Conservation (phyloP, 2,888 invertebrate genomes). For the Fabriciana adippe region DNA sequence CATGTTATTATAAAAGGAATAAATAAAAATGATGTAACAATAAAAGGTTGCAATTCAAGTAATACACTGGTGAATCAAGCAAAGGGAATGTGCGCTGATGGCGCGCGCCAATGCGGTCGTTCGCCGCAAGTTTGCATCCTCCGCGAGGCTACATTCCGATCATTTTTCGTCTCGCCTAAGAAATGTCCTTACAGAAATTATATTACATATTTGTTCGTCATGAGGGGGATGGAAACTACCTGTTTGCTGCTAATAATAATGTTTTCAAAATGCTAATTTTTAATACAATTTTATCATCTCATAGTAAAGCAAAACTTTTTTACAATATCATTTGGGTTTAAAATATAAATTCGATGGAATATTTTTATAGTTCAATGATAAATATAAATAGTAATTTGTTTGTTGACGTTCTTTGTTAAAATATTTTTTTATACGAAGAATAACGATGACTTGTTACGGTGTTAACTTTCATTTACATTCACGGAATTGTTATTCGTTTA, state of each 20-base stretch:
- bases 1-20: not conserved
- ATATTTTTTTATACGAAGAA: conserved; percentile 1
- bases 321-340: no score
- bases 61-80: conserved; percentile 49
- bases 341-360: no score
- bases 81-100: conserved; percentile 48
- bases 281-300: no score
- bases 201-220: no score
- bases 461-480: conserved; percentile 28
- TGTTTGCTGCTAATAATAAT: no score
- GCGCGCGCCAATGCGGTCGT: conserved; percentile 53
- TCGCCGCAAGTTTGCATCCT: conserved; percentile 57
- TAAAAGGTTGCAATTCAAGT: conserved; percentile 11
- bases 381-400: no score
- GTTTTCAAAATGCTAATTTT: no score
- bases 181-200: conserved; percentile 20
- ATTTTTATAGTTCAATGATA: no score
- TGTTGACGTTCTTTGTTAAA: not conserved
- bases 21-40: not conserved
- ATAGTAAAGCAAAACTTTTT: no score
- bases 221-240: no score
- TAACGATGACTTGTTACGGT: conserved; percentile 1
- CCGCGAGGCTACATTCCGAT: conserved; percentile 62
- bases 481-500: conserved; percentile 33
- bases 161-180: conserved; percentile 57